Evolutionary conservation across 2,113 vertebrate species (phyloP).

Genomic region (Dendropsophus ebraccatus): DNA sequence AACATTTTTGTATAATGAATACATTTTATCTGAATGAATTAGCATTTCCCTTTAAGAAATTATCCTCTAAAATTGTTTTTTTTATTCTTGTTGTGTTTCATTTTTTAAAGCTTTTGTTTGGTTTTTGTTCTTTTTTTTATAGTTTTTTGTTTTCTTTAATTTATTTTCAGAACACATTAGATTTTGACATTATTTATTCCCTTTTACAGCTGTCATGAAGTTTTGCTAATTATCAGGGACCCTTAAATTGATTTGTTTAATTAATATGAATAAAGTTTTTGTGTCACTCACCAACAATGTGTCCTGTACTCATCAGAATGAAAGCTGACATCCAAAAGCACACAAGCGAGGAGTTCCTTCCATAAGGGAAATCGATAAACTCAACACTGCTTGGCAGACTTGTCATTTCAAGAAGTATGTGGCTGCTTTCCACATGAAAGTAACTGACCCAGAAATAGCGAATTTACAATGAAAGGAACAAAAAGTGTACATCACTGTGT

Average conservation of each 20-base stretch:
- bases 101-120: too few species aligned
- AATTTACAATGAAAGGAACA: slow-evolving; percentile 1
- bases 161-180: too few species aligned
- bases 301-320: slow-evolving; percentile 13
- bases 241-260: slow-evolving; percentile 31
- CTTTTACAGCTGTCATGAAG: background rate
- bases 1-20: too few species aligned
- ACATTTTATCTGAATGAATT: too few species aligned
- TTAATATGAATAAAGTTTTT: background rate
- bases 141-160: too few species aligned
- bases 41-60: too few species aligned
- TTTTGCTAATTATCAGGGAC: background rate
- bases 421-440: slow-evolving; percentile 49
- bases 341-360: slow-evolving; percentile 24
- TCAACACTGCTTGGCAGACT: slow-evolving; percentile 44
- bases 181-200: background rate
- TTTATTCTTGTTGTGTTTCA: too few species aligned
- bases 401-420: slow-evolving; percentile 49
- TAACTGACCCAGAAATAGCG: slow-evolving; percentile 48
- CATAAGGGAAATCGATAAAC: slow-evolving; percentile 46
- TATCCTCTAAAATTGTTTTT: too few species aligned
- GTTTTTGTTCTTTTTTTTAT: too few species aligned
- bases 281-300: background rate
- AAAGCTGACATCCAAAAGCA: slow-evolving; percentile 21
- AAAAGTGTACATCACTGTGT: background rate